Evolutionary conservation across 1,140 invertebrate species (phyloP).

Genomic region (Anadara kagoshimensis): DNA sequence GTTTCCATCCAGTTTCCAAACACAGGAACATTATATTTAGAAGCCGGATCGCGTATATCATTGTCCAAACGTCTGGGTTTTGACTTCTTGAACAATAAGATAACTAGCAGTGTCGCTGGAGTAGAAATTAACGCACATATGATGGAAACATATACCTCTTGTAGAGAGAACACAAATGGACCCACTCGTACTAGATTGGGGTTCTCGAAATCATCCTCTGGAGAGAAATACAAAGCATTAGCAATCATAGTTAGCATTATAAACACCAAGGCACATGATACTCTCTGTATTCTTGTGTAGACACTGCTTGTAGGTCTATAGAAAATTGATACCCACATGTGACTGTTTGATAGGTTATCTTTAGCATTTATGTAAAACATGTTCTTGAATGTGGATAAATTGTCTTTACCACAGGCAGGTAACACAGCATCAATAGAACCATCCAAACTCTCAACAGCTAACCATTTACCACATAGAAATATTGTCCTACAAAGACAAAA

Average conservation of each 20-base stretch:
- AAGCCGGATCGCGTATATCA: constrained; percentile 28
- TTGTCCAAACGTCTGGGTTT: constrained; percentile 34
- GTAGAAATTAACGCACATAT: constrained; percentile 45
- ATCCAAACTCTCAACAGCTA: constrained; percentile 63
- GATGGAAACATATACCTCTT: constrained; percentile 40
- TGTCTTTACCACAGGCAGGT: constrained; percentile 60
- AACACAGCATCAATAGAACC: constrained; percentile 64
- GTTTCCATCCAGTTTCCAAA: constrained; percentile 22
- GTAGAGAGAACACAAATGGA: constrained; percentile 27
- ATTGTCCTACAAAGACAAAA: constrained; percentile 53
- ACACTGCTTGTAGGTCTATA: constrained; percentile 63
- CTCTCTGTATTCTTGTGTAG: constrained; percentile 71
- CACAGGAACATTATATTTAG: constrained; percentile 28
- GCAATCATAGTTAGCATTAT: constrained; percentile 72
- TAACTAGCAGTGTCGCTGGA: constrained; percentile 40
- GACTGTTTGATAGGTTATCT: constrained; percentile 70
- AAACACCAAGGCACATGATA: constrained; percentile 67
- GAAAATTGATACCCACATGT: constrained; percentile 71
- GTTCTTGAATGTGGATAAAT: constrained; percentile 67
- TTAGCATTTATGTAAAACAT: constrained; percentile 68
- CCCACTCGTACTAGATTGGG: constrained; percentile 21
- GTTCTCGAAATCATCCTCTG: constrained; percentile 34
- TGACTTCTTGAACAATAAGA: constrained; percentile 52
- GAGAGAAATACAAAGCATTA: constrained; percentile 72
- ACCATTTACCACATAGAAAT: constrained; percentile 68